These are phyloP conservation scores for Chinchilla lanigera DNA, from an alignment of 2,113 vertebrate species.

Conservation along the genomic window DNA sequence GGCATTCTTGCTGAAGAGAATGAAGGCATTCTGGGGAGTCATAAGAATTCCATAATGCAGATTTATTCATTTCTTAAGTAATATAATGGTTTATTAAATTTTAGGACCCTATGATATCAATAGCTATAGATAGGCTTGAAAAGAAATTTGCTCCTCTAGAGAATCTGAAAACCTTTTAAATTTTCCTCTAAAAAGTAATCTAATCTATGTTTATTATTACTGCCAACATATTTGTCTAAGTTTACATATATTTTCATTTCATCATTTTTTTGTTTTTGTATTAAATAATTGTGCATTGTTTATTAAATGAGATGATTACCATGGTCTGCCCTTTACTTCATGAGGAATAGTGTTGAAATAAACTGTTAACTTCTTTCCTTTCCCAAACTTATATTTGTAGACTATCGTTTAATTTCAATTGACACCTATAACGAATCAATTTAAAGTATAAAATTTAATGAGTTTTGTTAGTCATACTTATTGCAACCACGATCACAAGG, in stretches of 20 bases:
- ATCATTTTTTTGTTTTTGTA: not conserved
- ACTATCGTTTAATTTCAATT: conserved; percentile 11
- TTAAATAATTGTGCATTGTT: not conserved
- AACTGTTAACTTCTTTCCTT: not conserved
- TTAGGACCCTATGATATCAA: not conserved
- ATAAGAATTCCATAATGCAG: not conserved
- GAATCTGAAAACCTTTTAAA: not conserved
- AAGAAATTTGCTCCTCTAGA: not conserved
- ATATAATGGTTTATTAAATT: not conserved
- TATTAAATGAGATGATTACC: not conserved
- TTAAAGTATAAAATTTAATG: not conserved
- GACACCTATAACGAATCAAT: not conserved
- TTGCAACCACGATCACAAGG: not conserved
- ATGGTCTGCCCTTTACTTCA: not conserved
- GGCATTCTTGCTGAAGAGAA: not conserved
- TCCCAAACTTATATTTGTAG: not conserved
- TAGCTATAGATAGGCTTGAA: not conserved
- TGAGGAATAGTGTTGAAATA: not conserved
- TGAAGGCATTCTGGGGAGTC: not conserved
- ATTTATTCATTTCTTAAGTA: not conserved
- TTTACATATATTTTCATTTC: not conserved
- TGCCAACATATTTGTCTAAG: not conserved
- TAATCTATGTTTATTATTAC: not conserved
- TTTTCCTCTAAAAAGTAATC: not conserved
- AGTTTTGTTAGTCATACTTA: not conserved